Evolutionary conservation across 2,113 vertebrate species (phyloP).

Genomic region (Xenopus laevis): DNA sequence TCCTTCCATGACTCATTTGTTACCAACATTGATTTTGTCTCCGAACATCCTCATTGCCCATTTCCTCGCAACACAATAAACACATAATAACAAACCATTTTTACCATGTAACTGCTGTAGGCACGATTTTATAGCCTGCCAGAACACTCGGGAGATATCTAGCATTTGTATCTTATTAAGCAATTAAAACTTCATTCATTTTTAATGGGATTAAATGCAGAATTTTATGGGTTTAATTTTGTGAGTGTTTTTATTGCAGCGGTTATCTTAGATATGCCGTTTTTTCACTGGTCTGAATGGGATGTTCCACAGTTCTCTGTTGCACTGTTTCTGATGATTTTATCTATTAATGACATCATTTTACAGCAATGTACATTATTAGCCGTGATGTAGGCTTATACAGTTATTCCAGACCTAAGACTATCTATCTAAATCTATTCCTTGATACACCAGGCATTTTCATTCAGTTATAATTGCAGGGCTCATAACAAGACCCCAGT

Average conservation of each 20-base stretch:
- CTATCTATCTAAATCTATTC: not conserved
- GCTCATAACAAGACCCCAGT: no score
- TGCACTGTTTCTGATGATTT: no score
- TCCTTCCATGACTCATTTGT: no score
- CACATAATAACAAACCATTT: no score
- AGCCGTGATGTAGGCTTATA: conserved; percentile 35
- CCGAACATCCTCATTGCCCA: no score
- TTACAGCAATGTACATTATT: conserved; percentile 21
- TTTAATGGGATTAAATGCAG: conserved; percentile 64
- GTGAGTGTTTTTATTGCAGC: conserved; percentile 30
- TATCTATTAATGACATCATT: no score
- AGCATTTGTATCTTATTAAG: conserved; percentile 75
- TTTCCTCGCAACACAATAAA: no score
- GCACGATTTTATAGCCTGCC: conserved; percentile 13
- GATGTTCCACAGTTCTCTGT: no score
- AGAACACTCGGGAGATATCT: conserved; percentile 53
- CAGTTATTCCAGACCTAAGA: conserved; percentile 27
- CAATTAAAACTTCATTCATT: conserved; percentile 58
- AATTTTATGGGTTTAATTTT: conserved; percentile 66
- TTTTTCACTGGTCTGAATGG: no score
- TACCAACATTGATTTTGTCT: no score
- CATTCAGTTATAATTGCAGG: not conserved
- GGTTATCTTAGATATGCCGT: no score
- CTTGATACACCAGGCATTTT: not conserved
- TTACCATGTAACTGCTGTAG: no score